phyloP scores from a whole-genome alignment of 2,797 vertebrate species.

The Lycodopsis pacificus region DNA sequence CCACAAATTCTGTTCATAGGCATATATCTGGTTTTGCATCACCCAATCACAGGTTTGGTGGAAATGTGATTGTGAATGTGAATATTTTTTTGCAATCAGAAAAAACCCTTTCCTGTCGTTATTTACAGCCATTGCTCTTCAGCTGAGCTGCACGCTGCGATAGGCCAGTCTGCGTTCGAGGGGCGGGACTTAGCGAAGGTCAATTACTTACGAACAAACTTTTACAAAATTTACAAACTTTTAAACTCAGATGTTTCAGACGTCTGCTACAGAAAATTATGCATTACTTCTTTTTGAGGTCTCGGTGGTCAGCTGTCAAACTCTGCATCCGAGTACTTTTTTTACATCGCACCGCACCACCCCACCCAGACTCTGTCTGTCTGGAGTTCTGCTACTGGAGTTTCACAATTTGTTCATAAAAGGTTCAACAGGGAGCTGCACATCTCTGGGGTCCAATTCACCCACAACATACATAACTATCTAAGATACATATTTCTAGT shows the following conservation, averaged over 20 bases:
- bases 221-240: too few relatives aligned
- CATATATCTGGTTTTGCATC: not conserved
- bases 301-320: not conserved
- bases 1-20: not conserved
- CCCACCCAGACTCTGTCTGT: not conserved
- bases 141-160: not conserved
- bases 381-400: not conserved
- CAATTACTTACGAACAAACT: not conserved
- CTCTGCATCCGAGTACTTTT: not conserved
- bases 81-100: not conserved
- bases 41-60: too few relatives aligned
- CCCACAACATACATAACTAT: not conserved
- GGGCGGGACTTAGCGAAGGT: too few relatives aligned
- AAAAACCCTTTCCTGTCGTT: not conserved
- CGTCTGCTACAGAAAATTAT: not conserved
- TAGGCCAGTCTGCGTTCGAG: too few relatives aligned
- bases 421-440: not conserved
- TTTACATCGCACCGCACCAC: not conserved
- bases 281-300: not conserved
- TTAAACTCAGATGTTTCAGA: too few relatives aligned
- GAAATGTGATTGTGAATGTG: not conserved
- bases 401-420: conserved; percentile 1
- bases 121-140: not conserved
- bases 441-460: not conserved
- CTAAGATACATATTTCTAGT: not conserved